Percentiles rank a stretch among this genome's conserved stretches.
These are phyloP conservation scores for Nomada hirtipes DNA, from an alignment of 2,888 invertebrate genomes.

Conservation along the genomic window DNA sequence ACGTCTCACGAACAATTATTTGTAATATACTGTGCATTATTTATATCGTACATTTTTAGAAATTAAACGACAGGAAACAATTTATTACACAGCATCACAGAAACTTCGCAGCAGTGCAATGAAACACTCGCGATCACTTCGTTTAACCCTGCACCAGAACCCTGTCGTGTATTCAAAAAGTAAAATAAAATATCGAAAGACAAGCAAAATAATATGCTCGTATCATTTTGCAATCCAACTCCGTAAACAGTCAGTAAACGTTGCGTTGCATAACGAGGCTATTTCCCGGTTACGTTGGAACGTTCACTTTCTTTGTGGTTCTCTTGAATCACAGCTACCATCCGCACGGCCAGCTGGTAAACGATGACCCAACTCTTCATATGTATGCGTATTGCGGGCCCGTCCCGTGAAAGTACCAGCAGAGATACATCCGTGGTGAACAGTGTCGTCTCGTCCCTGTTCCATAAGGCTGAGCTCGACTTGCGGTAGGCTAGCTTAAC, in stretches of 20 bases:
- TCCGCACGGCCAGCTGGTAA: background rate
- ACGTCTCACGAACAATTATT: background rate
- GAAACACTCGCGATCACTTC: no score
- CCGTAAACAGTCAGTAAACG: slow-evolving; percentile 23
- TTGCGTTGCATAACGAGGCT: slow-evolving; percentile 52
- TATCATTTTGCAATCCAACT: slow-evolving; percentile 9
- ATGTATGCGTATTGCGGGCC: background rate
- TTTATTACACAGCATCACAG: background rate
- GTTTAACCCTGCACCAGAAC: no score
- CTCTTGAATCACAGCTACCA: slow-evolving; percentile 24
- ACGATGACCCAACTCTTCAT: slow-evolving; percentile 8
- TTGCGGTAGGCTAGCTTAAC: background rate
- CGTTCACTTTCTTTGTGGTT: slow-evolving; percentile 65
- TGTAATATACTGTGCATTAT: background rate
- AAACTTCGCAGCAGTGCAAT: no score
- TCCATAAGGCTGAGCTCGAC: slow-evolving; percentile 31
- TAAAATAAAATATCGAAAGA: no score
- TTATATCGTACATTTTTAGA: no score
- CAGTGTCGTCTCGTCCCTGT: slow-evolving; percentile 26
- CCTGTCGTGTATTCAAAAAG: no score
- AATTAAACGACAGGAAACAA: no score
- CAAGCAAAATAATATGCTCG: no score
- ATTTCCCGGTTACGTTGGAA: slow-evolving; percentile 57
- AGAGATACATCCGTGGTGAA: slow-evolving; percentile 23
- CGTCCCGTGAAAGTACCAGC: slow-evolving; percentile 62